Evolutionary conservation across 1,140 invertebrate genomes (phyloP).

Genomic region (Orussus abietinus): DNA sequence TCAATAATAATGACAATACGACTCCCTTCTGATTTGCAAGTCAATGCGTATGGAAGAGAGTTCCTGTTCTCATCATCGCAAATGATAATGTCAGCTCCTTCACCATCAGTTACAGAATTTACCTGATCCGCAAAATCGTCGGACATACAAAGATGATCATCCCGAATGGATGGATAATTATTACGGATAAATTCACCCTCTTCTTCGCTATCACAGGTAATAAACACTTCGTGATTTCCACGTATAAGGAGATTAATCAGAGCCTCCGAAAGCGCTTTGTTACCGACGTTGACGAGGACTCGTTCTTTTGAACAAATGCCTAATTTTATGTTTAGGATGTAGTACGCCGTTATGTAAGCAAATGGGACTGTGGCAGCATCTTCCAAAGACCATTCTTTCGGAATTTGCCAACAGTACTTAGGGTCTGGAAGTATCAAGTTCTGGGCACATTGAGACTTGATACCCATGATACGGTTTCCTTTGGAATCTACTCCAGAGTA

Average conservation of each 20-base stretch:
- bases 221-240: slow-evolving; percentile 60
- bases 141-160: slow-evolving; percentile 11
- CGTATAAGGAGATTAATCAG: slow-evolving; percentile 64
- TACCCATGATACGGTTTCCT: slow-evolving; percentile 66
- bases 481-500: slow-evolving; percentile 56
- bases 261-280: slow-evolving; percentile 69
- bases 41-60: slow-evolving; percentile 59
- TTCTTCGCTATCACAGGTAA: slow-evolving; percentile 67
- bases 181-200: slow-evolving; percentile 76
- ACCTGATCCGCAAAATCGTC: slow-evolving; percentile 58
- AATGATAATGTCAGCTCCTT: slow-evolving; percentile 68
- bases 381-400: slow-evolving; percentile 54
- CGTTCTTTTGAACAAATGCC: slow-evolving; percentile 57
- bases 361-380: slow-evolving; percentile 60
- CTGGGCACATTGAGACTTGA: slow-evolving; percentile 77
- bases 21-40: slow-evolving; percentile 64
- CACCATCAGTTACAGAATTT: slow-evolving; percentile 55
- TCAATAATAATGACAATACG: slow-evolving; percentile 70
- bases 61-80: slow-evolving; percentile 9
- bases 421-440: slow-evolving; percentile 75
- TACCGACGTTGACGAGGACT: slow-evolving; percentile 65
- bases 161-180: slow-evolving; percentile 64
- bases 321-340: slow-evolving; percentile 72
- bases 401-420: slow-evolving; percentile 75
- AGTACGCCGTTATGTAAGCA: slow-evolving; percentile 71